These are phyloP conservation scores for Syritta pipiens DNA, from an alignment of 2,888 invertebrate genomes.

Conservation along the genomic window DNA sequence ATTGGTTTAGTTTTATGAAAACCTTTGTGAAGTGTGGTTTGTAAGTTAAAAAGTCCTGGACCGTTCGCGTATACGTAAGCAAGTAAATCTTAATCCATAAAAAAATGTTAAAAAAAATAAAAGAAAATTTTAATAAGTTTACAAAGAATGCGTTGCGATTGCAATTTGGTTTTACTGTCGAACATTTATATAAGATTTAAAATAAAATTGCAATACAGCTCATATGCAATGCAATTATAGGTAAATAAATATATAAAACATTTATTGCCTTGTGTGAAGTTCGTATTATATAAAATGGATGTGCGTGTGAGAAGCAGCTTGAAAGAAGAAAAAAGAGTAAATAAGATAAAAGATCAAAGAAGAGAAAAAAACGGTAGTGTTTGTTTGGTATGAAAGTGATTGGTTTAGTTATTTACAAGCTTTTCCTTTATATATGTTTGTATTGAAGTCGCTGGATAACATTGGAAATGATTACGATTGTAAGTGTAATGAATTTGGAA, in stretches of 20 bases:
- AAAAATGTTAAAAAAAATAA: slow-evolving; percentile 55
- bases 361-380: slow-evolving; percentile 19
- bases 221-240: neutral
- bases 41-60: slow-evolving; percentile 1
- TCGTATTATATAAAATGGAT: slow-evolving; percentile 19
- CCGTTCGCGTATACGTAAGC: slow-evolving; percentile 12
- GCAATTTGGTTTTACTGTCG: slow-evolving; percentile 17
- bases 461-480: neutral
- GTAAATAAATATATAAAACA: neutral
- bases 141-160: slow-evolving; percentile 38
- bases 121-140: slow-evolving; percentile 51
- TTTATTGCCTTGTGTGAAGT: slow-evolving; percentile 9
- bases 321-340: slow-evolving; percentile 22
- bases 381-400: slow-evolving; percentile 60
- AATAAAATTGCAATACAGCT: neutral
- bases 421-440: slow-evolving; percentile 23
- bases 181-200: neutral
- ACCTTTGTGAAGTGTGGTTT: slow-evolving; percentile 49
- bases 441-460: slow-evolving; percentile 8
- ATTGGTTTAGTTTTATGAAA: slow-evolving; percentile 52
- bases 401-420: slow-evolving; percentile 53
- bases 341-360: slow-evolving; percentile 1
- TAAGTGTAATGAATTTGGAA: neutral
- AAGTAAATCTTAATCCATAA: slow-evolving; percentile 25
- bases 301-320: neutral